Evolutionary conservation across 2,113 vertebrate genomes (phyloP).

Genomic region (Dromiciops gliroides): DNA sequence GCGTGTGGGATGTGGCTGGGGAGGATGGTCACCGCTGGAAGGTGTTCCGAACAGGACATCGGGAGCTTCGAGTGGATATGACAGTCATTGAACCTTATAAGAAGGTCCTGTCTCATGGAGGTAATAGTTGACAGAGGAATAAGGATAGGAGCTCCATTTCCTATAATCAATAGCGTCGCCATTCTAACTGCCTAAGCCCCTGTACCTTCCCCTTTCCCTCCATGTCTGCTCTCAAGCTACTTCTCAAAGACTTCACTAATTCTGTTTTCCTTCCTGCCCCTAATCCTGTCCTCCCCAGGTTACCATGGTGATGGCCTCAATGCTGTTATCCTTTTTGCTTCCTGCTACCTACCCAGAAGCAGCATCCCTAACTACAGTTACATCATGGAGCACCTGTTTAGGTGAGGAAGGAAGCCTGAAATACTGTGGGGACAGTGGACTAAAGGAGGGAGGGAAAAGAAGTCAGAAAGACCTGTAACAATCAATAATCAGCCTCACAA

Average conservation of each 20-base stretch:
- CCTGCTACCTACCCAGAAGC: slow-evolving; percentile 89
- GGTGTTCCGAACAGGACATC: slow-evolving; percentile 82
- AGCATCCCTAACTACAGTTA: slow-evolving; percentile 87
- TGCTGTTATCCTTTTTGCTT: slow-evolving; percentile 88
- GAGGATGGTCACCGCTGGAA: slow-evolving; percentile 85
- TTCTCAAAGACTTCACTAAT: not conserved
- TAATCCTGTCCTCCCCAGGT: slow-evolving; percentile 78
- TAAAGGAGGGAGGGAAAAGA: not conserved
- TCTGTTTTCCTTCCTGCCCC: not conserved
- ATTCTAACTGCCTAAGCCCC: slow-evolving; percentile 5
- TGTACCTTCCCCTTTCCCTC: not conserved
- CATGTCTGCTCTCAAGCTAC: not conserved
- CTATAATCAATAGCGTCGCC: not conserved
- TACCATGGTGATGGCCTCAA: slow-evolving; percentile 88
- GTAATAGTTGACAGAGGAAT: slow-evolving; percentile 69
- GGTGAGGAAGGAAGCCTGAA: slow-evolving; percentile 75
- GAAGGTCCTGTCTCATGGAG: slow-evolving; percentile 89
- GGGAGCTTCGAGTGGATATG: slow-evolving; percentile 87
- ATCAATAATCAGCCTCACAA: not conserved
- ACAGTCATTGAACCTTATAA: slow-evolving; percentile 88
- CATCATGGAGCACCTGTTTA: slow-evolving; percentile 92
- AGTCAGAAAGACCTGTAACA: not conserved
- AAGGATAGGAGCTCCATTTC: rapidly evolving
- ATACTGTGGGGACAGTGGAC: not conserved
- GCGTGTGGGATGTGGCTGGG: slow-evolving; percentile 83